Evolutionary conservation across 1,140 invertebrate genomes (phyloP).

Genomic region (Dendroctonus valens): DNA sequence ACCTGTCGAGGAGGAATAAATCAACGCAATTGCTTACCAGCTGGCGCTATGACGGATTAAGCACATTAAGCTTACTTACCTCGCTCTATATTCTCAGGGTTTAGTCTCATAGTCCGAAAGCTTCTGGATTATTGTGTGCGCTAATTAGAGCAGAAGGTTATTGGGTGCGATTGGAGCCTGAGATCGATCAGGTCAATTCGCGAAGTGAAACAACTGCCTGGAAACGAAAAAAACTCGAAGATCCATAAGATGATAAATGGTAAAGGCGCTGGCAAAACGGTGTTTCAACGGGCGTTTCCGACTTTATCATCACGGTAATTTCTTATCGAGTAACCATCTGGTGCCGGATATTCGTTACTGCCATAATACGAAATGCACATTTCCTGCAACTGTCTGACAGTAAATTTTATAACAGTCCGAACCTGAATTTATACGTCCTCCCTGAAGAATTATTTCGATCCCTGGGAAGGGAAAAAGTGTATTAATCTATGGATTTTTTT

Average conservation of each 20-base stretch:
- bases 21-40: slow-evolving; percentile 1
- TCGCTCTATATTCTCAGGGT: not conserved
- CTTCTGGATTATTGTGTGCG: too few relatives aligned
- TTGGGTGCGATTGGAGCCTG: too few relatives aligned
- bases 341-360: slow-evolving; percentile 30
- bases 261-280: slow-evolving; percentile 4
- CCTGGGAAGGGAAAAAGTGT: too few relatives aligned
- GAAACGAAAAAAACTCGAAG: not conserved
- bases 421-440: not conserved
- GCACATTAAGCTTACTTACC: slow-evolving; percentile 3
- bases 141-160: too few relatives aligned
- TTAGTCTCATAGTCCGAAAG: not conserved
- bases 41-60: not conserved
- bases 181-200: too few relatives aligned
- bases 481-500: too few relatives aligned
- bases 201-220: too few relatives aligned
- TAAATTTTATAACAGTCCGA: slow-evolving; percentile 26
- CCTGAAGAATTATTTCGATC: too few relatives aligned
- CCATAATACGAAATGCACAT: slow-evolving; percentile 23
- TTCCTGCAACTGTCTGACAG: slow-evolving; percentile 23
- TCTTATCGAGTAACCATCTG: slow-evolving; percentile 28
- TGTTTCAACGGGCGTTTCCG: slow-evolving; percentile 19
- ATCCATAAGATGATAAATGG: slow-evolving; percentile 17
- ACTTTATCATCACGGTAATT: slow-evolving; percentile 26
- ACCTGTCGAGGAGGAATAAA: too few relatives aligned